Evolutionary conservation across 2,797 vertebrate species (phyloP).

Genomic region (Phrynocephalus forsythii): DNA sequence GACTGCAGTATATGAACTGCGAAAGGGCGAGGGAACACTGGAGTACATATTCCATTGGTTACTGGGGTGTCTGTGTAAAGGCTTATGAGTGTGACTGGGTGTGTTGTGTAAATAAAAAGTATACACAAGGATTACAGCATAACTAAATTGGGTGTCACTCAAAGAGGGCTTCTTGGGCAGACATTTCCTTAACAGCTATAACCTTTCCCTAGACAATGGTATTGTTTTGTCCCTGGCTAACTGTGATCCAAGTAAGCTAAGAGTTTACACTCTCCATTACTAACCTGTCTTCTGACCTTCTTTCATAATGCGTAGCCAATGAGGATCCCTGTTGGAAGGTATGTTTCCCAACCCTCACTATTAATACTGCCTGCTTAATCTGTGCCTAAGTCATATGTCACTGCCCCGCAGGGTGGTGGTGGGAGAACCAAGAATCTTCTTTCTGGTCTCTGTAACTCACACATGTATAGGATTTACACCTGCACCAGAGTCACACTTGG

Average conservation of each 20-base stretch:
- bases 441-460: too few species aligned
- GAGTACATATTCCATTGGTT: neutral
- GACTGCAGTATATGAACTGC: too few species aligned
- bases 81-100: neutral
- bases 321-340: slow-evolving; percentile 97
- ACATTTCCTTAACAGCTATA: neutral
- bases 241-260: slow-evolving; percentile 43
- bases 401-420: neutral
- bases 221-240: neutral
- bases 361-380: slow-evolving; percentile 21
- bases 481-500: neutral
- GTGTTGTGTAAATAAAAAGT: neutral
- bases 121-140: neutral
- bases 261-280: slow-evolving; percentile 54
- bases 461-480: too few species aligned
- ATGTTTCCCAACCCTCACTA: slow-evolving; percentile 64
- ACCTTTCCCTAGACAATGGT: neutral
- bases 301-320: slow-evolving; percentile 87
- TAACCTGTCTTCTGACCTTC: slow-evolving; percentile 91
- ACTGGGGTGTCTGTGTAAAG: neutral
- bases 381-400: neutral
- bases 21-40: neutral
- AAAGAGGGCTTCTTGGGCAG: neutral
- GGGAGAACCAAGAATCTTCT: neutral
- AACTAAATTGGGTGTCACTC: too few species aligned